Evolutionary conservation across 2,113 vertebrate genomes (phyloP).

Genomic region (Vombatus ursinus): DNA sequence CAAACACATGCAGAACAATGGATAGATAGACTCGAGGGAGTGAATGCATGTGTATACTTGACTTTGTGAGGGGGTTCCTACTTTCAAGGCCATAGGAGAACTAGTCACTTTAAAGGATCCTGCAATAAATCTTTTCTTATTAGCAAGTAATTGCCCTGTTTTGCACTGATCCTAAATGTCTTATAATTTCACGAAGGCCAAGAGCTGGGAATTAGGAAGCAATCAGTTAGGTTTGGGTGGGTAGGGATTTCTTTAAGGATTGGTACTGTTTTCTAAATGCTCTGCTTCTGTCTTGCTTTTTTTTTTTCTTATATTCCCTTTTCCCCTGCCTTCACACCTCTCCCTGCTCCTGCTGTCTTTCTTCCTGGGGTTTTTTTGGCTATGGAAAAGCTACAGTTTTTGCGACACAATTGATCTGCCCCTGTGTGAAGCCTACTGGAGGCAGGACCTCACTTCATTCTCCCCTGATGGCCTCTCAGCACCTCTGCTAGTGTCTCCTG

Average conservation of each 20-base stretch:
- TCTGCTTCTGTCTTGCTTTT: constrained; percentile 84
- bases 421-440: constrained; percentile 94
- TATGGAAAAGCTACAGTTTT: constrained; percentile 94
- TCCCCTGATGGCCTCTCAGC: constrained; percentile 86
- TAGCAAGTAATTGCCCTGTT: background rate
- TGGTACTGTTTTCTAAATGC: constrained; percentile 79
- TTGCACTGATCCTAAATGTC: background rate
- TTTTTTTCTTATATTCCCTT: background rate
- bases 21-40: background rate
- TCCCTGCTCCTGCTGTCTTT: constrained; percentile 69
- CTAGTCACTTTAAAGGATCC: background rate
- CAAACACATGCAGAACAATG: background rate
- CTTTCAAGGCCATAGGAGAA: background rate
- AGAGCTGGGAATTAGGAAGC: background rate
- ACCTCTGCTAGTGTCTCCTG: constrained; percentile 77
- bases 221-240: background rate
- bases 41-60: background rate
- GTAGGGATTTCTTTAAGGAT: background rate
- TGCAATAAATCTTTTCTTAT: background rate
- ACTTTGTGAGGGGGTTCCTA: background rate
- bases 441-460: constrained; percentile 85
- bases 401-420: constrained; percentile 94
- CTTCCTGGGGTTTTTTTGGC: constrained; percentile 82
- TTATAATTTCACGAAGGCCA: background rate
- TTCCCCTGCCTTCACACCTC: constrained; percentile 56